Base-by-base conservation (phyloP, 2,888 invertebrate species). In the Cheilosia grossa region DNA sequence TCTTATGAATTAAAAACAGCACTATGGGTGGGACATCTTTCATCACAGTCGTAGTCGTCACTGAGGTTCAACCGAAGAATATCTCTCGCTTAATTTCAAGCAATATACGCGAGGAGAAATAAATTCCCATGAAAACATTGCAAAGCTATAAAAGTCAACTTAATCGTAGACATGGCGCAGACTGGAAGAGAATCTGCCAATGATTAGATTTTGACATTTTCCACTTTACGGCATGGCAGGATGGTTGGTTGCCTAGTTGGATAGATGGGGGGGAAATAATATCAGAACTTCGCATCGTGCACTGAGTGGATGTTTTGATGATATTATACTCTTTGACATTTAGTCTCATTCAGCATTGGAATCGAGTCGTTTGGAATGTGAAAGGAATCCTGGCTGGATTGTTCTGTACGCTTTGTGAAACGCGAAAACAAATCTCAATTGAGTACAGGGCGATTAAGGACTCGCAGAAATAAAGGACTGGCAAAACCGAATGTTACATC, bases 131-230 rank as follows among this genome's bases (percentile, higher is more conserved):
- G 59, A 40, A n/a, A 64, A 53, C 51, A 74, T 63, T 67, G 61
- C 56, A 54, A 59, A 67, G 59, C 66, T 19, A 82, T 82, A 82
- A 78, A 78, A 78, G 63, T 67, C 78, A 78, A 51, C 66, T 56
- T 73, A 27, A 61, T 63, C 51, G 51, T 58, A 74, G 80, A 63
- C 73, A 49, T 61, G 40, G 21, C 19, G 49, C 61, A 79, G 73
- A 67, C 61, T 53, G 30, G 13, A 56, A 9, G 44, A 15, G 33
- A 54, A 72, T 80, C 74, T 67, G 67, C 49, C 66, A 82, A 73
- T 63, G 67, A 82, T 82, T 78, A 51, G 66, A 53, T 73, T 78
- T 67, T 72, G 78, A 72, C 70, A 53, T 74, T 58, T 59, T 61
- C 61, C 58, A 47, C 67, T 58, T 72, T 61, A 69, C 51, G 51